Evolutionary conservation across 1,140 invertebrate species (phyloP).

Genomic region (Rhyzopertha dominica): DNA sequence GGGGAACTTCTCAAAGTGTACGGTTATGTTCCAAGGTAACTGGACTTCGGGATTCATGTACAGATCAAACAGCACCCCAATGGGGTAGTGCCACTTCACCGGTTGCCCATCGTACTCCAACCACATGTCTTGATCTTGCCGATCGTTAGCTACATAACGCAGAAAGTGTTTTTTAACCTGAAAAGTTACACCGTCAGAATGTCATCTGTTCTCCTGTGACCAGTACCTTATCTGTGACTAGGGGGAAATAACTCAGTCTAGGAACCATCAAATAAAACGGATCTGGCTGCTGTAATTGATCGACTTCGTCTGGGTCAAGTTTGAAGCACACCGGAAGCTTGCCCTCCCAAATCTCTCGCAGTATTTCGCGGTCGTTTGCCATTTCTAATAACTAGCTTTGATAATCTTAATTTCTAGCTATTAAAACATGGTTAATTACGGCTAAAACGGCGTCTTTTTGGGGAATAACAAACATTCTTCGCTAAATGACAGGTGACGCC

Average conservation of each 20-base stretch:
- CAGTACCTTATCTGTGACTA: constrained; percentile 87
- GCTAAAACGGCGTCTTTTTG: too few relatives aligned
- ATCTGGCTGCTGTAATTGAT: constrained; percentile 82
- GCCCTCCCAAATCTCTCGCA: constrained; percentile 93
- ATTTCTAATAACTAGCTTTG: too few relatives aligned
- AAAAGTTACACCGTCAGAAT: too few relatives aligned
- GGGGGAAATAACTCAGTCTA: constrained; percentile 89
- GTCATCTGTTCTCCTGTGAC: too few relatives aligned
- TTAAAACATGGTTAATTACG: too few relatives aligned
- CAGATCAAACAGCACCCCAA: constrained; percentile 91
- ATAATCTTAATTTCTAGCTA: too few relatives aligned
- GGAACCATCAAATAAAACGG: constrained; percentile 94
- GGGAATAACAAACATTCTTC: too few relatives aligned
- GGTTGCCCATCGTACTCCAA: constrained; percentile 89
- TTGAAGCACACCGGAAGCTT: constrained; percentile 88
- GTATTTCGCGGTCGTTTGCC: constrained; percentile 88
- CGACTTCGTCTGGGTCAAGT: constrained; percentile 81
- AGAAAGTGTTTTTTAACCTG: constrained; percentile 88
- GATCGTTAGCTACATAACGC: constrained; percentile 73
- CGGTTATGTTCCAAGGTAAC: constrained; percentile 88
- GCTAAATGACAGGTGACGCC: too few relatives aligned
- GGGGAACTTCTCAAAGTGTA: constrained; percentile 93
- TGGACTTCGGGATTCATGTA: constrained; percentile 59
- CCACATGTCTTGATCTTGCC: constrained; percentile 89
- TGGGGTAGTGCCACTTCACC: constrained; percentile 94